Evolutionary conservation across 2,113 vertebrate species (phyloP).

Genomic region (Oreamnos americanus): DNA sequence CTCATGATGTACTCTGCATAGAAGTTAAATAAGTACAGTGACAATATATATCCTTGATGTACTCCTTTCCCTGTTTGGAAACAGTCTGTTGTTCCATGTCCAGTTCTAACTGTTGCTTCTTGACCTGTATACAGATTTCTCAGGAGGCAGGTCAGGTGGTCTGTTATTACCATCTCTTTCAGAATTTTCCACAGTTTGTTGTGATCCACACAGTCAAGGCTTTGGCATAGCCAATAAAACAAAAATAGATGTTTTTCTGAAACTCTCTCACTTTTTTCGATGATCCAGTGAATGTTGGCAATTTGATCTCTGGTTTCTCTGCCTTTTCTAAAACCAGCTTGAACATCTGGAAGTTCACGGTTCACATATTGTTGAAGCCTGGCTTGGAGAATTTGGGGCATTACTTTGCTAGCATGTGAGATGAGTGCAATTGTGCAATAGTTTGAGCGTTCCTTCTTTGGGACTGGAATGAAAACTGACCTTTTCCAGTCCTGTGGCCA

Average conservation of each 20-base stretch:
- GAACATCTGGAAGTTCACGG: not conserved
- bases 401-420: not conserved
- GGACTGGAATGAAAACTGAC: not conserved
- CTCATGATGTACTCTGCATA: not conserved
- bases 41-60: not conserved
- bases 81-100: accelerated
- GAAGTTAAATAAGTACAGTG: not conserved
- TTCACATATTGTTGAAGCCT: not conserved
- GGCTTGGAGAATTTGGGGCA: not conserved
- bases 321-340: not conserved
- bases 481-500: not conserved
- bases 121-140: not conserved
- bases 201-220: not conserved
- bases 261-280: not conserved
- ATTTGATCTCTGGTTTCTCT: not conserved
- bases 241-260: not conserved
- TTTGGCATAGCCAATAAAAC: not conserved
- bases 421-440: not conserved
- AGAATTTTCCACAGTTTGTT: not conserved
- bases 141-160: not conserved
- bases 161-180: not conserved
- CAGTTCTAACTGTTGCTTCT: not conserved
- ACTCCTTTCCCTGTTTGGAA: not conserved
- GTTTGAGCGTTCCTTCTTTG: not conserved
- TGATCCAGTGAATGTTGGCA: not conserved